phyloP scores from a whole-genome alignment of 2,888 invertebrate genomes.

The Diarsia mendica region DNA sequence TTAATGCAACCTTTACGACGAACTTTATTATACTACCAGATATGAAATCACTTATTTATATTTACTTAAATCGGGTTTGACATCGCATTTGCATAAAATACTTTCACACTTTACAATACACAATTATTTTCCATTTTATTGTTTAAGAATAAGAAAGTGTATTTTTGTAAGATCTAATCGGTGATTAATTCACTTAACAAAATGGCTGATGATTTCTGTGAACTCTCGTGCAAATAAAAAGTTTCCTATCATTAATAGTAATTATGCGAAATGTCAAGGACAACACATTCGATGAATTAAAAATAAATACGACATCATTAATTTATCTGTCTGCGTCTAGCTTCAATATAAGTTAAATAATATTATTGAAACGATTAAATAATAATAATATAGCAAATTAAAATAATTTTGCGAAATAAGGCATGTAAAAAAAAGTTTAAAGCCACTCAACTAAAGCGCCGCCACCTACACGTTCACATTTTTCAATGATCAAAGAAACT shows the following conservation, averaged over 20 bases:
- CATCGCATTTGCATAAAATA: conserved; percentile 33
- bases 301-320: not conserved
- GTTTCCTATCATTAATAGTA: not conserved
- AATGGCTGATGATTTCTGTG: conserved; percentile 31
- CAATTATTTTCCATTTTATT: conserved; percentile 48
- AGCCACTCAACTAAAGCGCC: not conserved
- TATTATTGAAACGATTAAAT: not conserved
- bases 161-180: conserved; percentile 43
- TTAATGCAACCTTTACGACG: conserved; percentile 51
- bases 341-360: not conserved
- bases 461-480: not conserved
- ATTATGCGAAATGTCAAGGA: conserved; percentile 41
- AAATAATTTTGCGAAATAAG: too few relatives aligned
- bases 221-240: conserved; percentile 11
- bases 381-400: not conserved
- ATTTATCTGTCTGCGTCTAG: not conserved
- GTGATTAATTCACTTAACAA: conserved; percentile 29
- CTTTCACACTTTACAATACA: conserved; percentile 29
- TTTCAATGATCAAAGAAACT: conserved; percentile 1
- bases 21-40: conserved; percentile 15
- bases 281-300: conserved; percentile 1
- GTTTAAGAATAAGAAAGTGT: conserved; percentile 31
- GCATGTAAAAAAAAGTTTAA: not conserved
- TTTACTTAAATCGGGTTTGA: conserved; percentile 23
- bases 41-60: conserved; percentile 33